Evolutionary conservation across 2,797 vertebrate genomes (phyloP).

Genomic region (Siniperca scherzeri): DNA sequence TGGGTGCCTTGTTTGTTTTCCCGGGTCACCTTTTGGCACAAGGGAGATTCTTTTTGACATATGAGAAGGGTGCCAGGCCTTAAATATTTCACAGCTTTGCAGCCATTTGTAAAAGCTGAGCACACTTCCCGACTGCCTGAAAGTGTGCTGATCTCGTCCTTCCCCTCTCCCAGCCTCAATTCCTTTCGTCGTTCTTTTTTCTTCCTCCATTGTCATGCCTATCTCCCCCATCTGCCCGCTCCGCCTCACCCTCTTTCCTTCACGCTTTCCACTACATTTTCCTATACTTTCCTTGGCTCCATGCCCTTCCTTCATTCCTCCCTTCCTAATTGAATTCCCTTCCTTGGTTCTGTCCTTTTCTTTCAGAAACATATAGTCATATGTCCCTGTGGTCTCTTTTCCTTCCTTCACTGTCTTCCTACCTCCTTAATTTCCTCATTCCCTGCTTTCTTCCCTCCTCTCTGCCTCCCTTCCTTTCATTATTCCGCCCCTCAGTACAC

Average conservation of each 20-base stretch:
- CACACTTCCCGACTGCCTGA: conserved; percentile 35
- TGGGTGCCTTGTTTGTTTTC: conserved; percentile 60
- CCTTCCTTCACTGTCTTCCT: not conserved
- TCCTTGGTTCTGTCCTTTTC: not conserved
- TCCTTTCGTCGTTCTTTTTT: not conserved
- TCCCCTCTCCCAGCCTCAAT: not conserved
- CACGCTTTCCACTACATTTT: conserved; percentile 2
- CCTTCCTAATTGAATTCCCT: not conserved
- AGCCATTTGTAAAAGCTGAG: conserved; percentile 67
- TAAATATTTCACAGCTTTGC: conserved; percentile 72
- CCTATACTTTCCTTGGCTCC: not conserved
- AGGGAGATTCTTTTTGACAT: conserved; percentile 53
- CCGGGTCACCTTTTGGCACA: conserved; percentile 63
- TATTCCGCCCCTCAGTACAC: not conserved
- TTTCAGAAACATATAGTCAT: not conserved
- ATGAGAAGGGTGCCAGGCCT: conserved; percentile 61
- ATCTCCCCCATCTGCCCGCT: conserved; percentile 15
- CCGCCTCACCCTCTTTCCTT: conserved; percentile 10
- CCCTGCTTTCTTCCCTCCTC: not conserved
- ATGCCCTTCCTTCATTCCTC: not conserved
- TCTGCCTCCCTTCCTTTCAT: not conserved
- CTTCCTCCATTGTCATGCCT: not conserved
- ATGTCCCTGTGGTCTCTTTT: not conserved
- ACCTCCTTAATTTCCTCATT: not conserved
- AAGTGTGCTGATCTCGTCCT: conserved; percentile 27